Percentiles rank a stretch among this genome's conserved stretches.
Evolutionary conservation across 1,140 invertebrate species (phyloP).

Genomic region (Atta colombica): DNA sequence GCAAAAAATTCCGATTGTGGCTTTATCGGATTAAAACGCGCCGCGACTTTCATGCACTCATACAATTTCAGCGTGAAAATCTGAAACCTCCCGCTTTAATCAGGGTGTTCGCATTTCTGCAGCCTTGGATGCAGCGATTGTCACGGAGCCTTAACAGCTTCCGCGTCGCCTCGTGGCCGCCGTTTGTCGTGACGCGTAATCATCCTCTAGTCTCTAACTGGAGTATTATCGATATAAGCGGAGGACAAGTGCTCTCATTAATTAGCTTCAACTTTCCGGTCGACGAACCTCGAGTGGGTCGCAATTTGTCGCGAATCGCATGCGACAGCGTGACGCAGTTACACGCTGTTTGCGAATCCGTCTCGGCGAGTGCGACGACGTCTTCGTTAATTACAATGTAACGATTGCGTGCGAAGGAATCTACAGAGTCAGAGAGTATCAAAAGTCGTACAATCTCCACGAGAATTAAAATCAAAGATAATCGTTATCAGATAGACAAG

Average conservation of each 20-base stretch:
- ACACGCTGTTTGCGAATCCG: not conserved
- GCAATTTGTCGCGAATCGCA: conserved; percentile 40
- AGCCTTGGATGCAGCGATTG: conserved; percentile 4
- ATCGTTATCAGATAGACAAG: not conserved
- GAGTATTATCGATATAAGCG: conserved; percentile 33
- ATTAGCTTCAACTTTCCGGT: conserved; percentile 44
- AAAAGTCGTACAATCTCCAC: not conserved
- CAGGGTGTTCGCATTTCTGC: conserved; percentile 4
- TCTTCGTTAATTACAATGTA: conserved; percentile 31
- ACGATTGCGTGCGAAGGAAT: not conserved
- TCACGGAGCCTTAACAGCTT: conserved; percentile 23
- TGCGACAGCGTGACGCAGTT: not conserved
- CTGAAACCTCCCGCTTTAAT: conserved; percentile 26
- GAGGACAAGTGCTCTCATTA: conserved; percentile 41
- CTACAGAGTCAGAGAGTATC: not conserved
- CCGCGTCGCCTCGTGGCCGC: not conserved
- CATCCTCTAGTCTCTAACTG: conserved; percentile 19
- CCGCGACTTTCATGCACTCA: not conserved
- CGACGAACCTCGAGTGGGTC: conserved; percentile 33
- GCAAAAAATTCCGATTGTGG: conserved; percentile 1
- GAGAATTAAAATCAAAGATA: not conserved
- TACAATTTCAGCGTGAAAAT: conserved; percentile 17
- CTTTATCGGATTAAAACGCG: conserved; percentile 20
- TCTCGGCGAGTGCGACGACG: not conserved
- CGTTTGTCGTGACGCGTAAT: conserved; percentile 11